A percentile compares a stretch with the other conserved stretches of the same genome.
phyloP scores from a whole-genome alignment of 2,797 vertebrate species.

The Acipenser transmontanus region DNA sequence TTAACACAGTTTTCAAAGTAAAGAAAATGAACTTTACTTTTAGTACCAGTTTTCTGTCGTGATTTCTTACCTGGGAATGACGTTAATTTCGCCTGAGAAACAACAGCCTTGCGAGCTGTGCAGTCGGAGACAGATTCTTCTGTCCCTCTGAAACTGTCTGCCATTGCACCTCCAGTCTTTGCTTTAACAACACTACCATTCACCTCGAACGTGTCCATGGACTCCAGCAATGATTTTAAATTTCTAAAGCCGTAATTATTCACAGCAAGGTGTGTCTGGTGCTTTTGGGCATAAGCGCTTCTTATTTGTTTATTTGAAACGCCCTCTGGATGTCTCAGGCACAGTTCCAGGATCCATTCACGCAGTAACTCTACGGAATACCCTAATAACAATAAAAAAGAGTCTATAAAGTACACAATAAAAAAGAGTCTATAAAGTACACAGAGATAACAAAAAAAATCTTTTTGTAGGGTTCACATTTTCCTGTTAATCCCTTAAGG shows the following conservation, averaged over 20 bases:
- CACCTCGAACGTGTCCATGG: constrained; percentile 7
- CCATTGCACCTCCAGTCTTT: neutral
- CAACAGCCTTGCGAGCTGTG: no score
- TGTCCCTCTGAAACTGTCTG: no score
- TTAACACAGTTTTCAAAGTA: no score
- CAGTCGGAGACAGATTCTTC: no score
- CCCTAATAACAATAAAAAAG: neutral
- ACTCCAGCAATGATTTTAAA: constrained; percentile 1
- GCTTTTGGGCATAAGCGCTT: neutral
- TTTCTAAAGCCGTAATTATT: constrained; percentile 2
- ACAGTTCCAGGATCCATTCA: neutral
- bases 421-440: neutral
- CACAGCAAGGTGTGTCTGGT: neutral
- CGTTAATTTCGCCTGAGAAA: no score
- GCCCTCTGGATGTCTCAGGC: neutral
- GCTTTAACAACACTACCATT: neutral
- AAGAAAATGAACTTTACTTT: no score
- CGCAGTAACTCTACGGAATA: neutral
- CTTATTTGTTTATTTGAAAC: neutral
- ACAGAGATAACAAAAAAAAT: no score
- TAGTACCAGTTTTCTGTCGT: no score
- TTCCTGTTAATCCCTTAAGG: no score
- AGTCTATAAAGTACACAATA: neutral
- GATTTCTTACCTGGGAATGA: no score
- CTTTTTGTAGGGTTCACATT: no score